Percentiles rank a stretch among this genome's conserved stretches.
Conservation (phyloP, 2,888 invertebrate genomes). For the Parnassius apollo region DNA sequence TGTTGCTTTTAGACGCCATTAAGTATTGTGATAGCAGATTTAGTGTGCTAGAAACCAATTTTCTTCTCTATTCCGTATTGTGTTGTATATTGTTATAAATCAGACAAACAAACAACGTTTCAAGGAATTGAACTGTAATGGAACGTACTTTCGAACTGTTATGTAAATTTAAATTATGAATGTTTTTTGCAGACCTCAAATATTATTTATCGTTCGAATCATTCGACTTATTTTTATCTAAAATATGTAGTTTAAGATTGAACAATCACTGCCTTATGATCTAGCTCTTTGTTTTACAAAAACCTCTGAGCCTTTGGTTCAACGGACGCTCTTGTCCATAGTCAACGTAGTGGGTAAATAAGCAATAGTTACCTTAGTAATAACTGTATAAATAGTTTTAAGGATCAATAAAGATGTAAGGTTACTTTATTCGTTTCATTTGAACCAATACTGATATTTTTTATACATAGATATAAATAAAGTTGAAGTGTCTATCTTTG, state of each 20-base stretch:
- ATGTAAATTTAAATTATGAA: too few relatives aligned
- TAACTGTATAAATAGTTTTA: conserved; percentile 63
- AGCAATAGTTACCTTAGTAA: conserved; percentile 64
- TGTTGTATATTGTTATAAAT: conserved; percentile 15
- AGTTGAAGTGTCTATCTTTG: too few relatives aligned
- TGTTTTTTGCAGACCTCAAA: neutral
- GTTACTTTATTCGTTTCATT: conserved; percentile 17
- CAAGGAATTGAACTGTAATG: too few relatives aligned
- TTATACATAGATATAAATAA: too few relatives aligned
- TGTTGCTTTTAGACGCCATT: conserved; percentile 29
- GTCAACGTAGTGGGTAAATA: conserved; percentile 67
- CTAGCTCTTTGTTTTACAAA: conserved; percentile 36
- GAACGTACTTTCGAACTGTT: too few relatives aligned
- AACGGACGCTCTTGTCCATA: conserved; percentile 60
- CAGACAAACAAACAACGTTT: neutral
- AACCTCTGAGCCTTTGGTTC: conserved; percentile 51
- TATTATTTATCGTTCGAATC: conserved; percentile 15
- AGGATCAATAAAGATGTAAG: conserved; percentile 49
- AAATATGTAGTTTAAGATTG: conserved; percentile 33
- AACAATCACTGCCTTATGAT: conserved; percentile 68
- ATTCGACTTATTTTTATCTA: conserved; percentile 14
- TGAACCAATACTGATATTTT: neutral
- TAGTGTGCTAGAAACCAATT: conserved; percentile 47
- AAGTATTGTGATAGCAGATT: conserved; percentile 45
- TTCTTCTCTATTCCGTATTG: conserved; percentile 19